A percentile compares a stretch with the other conserved stretches of the same genome.
These are phyloP conservation scores for Microdon myrmicae DNA, from an alignment of 2,888 invertebrate genomes.

Conservation along the genomic window DNA sequence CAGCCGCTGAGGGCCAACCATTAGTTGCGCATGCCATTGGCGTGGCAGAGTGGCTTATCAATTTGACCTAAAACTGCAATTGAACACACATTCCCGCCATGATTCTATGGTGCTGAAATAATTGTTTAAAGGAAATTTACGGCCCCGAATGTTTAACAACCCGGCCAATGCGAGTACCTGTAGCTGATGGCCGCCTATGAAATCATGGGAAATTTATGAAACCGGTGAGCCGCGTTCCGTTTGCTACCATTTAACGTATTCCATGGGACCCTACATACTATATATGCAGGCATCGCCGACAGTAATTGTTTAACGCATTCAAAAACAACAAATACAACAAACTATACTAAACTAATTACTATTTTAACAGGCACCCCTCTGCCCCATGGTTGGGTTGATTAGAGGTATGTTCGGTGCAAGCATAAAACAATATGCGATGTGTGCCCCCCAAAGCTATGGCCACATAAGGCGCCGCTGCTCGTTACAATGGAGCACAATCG, in stretches of 20 bases:
- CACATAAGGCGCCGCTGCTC: too few species aligned
- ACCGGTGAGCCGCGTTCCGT: neutral
- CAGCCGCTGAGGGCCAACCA: slow-evolving; percentile 9
- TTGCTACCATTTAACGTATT: slow-evolving; percentile 16
- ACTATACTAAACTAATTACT: slow-evolving; percentile 41
- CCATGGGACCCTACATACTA: slow-evolving; percentile 15
- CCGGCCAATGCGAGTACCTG: too few species aligned
- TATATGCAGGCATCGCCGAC: too few species aligned
- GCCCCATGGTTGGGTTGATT: neutral
- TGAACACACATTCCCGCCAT: slow-evolving; percentile 36
- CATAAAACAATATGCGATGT: neutral
- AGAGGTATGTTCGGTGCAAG: neutral
- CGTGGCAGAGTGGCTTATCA: slow-evolving; percentile 25
- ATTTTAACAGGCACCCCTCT: slow-evolving; percentile 22
- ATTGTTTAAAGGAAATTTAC: slow-evolving; percentile 13
- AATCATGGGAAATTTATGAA: slow-evolving; percentile 30
- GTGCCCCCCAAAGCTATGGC: too few species aligned
- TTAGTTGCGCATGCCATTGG: slow-evolving; percentile 9
- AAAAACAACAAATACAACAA: too few species aligned
- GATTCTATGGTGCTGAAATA: neutral
- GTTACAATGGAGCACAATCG: neutral
- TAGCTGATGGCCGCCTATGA: neutral
- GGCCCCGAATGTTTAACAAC: slow-evolving; percentile 11
- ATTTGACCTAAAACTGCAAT: slow-evolving; percentile 45
- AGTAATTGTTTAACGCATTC: slow-evolving; percentile 44